Base-by-base conservation (phyloP, 2,797 vertebrate species). In the Chelmon rostratus region DNA sequence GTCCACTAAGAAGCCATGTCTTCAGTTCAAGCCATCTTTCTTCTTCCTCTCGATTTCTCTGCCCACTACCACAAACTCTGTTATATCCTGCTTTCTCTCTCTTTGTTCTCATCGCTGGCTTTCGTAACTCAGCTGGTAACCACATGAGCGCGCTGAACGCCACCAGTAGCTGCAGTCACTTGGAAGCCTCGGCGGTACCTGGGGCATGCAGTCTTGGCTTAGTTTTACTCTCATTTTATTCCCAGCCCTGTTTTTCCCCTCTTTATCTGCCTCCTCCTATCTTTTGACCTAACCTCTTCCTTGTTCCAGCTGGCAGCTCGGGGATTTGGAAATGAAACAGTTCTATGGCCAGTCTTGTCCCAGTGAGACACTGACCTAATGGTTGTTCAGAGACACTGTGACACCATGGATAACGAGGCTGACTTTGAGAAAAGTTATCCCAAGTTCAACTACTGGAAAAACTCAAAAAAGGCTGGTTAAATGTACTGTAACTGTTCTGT, bases 311-410 rank as follows among this genome's bases (percentile, higher is more conserved):
- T 85, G 78, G 42, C 72, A 74, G 74, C 49, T 80, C 44, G 4
- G 50, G 63, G 79, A 75, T 79, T 71, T 88, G 63, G 65, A 85
- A 81, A 75, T 75, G 12, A 86, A 84, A 78, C 63, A 40, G 37
- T 44, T 76, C 35, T 54, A 46, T 19, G 19, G 76, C 49, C 37
- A 25, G 54, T 56, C 64, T 33, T 50, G 44, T 83, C 79, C 68
- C 47, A 58, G 63, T 46, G 76, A 89, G 69, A 84, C 84, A 25
- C 28, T 18, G 21, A 73, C 15, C 58, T 83, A 75, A 75, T 72
- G 68, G 49, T 50, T 77, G 69, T 68, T 79, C 50, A 73, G 71
- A 76, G 77, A 61, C 28, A 61, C 53, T 33, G 18, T 62, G 38
- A 79, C 59, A 79, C 49, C 50, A 33, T 25, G 28, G 57, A 64